Conservation (phyloP, 2,888 invertebrate genomes). For the Plebejus anna region DNA sequence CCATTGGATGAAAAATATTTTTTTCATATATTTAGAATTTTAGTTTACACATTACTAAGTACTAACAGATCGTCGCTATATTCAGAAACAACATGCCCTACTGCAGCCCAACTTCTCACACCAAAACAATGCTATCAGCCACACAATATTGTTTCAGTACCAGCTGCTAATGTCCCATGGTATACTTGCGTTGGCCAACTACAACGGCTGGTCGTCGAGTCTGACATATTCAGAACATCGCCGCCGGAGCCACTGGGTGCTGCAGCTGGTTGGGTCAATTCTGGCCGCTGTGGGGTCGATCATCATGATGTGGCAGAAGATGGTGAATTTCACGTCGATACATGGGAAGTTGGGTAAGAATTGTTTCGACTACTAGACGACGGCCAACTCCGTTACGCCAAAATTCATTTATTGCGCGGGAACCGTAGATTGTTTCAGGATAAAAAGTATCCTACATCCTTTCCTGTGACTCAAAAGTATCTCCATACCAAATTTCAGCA, state of each 20-base stretch:
- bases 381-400: too few relatives aligned
- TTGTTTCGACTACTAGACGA: neutral
- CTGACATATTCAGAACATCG: constrained; percentile 38
- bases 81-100: too few relatives aligned
- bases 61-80: too few relatives aligned
- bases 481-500: too few relatives aligned
- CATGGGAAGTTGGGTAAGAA: constrained; percentile 46
- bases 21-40: too few relatives aligned
- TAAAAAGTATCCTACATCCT: too few relatives aligned
- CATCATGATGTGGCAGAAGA: constrained; percentile 43
- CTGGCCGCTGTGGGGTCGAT: constrained; percentile 44
- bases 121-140: neutral
- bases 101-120: neutral
- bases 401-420: too few relatives aligned
- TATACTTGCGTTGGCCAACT: constrained; percentile 42
- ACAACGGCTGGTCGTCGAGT: constrained; percentile 41
- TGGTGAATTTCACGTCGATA: constrained; percentile 42
- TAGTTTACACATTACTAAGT: too few relatives aligned
- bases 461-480: too few relatives aligned
- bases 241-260: constrained; percentile 42
- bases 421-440: too few relatives aligned
- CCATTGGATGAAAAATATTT: too few relatives aligned
- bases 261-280: constrained; percentile 44
- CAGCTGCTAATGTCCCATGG: constrained; percentile 48
- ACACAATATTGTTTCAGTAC: constrained; percentile 41